A percentile compares a stretch with the other conserved stretches of the same genome.
These are phyloP conservation scores for Agapornis roseicollis DNA, from an alignment of 2,113 vertebrate species.

Conservation along the genomic window DNA sequence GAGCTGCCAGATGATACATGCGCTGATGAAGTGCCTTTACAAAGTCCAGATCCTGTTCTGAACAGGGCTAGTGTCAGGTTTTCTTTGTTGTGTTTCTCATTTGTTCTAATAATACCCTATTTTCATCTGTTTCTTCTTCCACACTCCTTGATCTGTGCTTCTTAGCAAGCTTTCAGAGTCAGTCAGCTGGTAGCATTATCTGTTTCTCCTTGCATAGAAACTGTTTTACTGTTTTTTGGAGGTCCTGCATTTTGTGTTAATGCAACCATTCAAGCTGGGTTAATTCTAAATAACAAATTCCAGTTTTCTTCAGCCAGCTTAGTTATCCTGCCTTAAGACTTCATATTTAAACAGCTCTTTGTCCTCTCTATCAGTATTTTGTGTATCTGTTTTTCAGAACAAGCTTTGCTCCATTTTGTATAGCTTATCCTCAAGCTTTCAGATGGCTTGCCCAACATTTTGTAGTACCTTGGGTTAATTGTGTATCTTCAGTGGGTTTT, in stretches of 20 bases:
- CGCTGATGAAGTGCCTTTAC: background rate
- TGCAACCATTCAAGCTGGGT: background rate
- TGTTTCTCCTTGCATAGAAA: background rate
- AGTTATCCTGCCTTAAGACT: background rate
- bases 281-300: background rate
- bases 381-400: background rate
- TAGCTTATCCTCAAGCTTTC: background rate
- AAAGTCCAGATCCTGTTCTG: background rate
- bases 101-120: background rate
- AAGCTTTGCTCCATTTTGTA: background rate
- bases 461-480: background rate
- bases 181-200: background rate
- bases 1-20: background rate
- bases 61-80: background rate
- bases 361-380: background rate
- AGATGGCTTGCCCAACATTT: background rate
- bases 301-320: background rate
- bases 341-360: background rate
- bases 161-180: background rate
- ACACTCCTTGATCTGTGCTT: background rate
- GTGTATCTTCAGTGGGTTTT: background rate
- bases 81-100: background rate
- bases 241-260: background rate
- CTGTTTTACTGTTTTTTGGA: background rate
- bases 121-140: background rate